Base-by-base conservation (phyloP, 1,140 invertebrate species). In the Solen grandis region DNA sequence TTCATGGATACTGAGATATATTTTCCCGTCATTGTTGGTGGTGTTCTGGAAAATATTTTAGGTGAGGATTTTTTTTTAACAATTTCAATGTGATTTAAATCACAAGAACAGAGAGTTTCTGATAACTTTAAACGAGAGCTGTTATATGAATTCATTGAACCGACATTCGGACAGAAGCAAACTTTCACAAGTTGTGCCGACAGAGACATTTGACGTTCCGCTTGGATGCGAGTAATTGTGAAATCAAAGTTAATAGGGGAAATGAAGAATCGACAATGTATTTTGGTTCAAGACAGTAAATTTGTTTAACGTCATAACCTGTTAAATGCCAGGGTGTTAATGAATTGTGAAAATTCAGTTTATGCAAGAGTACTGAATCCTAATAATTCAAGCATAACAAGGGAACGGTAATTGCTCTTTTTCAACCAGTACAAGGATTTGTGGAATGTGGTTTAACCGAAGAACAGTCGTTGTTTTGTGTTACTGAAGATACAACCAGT, bases 1-100 rank as follows among this genome's bases (percentile, higher is more conserved):
- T 83, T 83, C 38, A 33, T 52, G 36, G 82, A 66, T 25, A 16
- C n/a, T 5, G 82, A 72, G 29, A 57, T 70, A 29, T 73, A 74
- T n/a, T 72, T 74, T 69, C 63, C 54, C 38, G 72, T 84, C 16
- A 69, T 84, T 22, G 76, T 84, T 50, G 82, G 76, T 36, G 76
- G 72, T 38, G 72, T 84, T 14, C 50, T 35, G 13, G 33, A 60
- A 29, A 84, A 84, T 31, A n/a, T n/a, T n/a, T n/a, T n/a, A n/a
- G n/a, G n/a, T n/a, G n/a, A n/a, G n/a, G n/a, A n/a, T n/a, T n/a
- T n/a, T n/a, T n/a, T n/a, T n/a, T n/a, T n/a, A n/a, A n/a, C n/a
- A n/a, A n/a, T n/a, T n/a, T n/a, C n/a, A n/a, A 35, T 79, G n/a
- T 52, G 63, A 8, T n/a, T n/a, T n/a, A n/a, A n/a, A n/a, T n/a